Conservation (phyloP, 2,888 invertebrate genomes). For the Busseola fusca region DNA sequence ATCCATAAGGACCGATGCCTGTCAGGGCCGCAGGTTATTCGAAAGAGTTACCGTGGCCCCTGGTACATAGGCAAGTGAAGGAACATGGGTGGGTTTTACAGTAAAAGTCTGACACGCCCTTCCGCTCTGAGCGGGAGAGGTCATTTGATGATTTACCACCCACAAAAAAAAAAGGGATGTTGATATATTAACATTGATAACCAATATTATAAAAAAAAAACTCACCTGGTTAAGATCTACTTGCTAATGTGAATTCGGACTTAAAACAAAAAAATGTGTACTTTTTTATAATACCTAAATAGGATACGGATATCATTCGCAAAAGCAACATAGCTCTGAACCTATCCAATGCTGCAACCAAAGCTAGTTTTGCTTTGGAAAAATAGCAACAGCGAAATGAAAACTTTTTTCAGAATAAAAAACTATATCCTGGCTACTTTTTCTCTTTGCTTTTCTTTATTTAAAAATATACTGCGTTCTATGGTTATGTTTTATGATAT, state of each 20-base stretch:
- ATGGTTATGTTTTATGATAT: constrained; percentile 30
- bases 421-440: constrained; percentile 29
- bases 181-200: too few relatives aligned
- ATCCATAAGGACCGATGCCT: too few relatives aligned
- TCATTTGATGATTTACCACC: too few relatives aligned
- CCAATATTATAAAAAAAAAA: too few relatives aligned
- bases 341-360: constrained; percentile 14
- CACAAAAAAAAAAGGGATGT: too few relatives aligned
- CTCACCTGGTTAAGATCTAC: too few relatives aligned
- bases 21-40: too few relatives aligned
- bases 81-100: too few relatives aligned
- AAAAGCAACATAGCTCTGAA: constrained; percentile 17
- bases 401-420: constrained; percentile 46
- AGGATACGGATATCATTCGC: constrained; percentile 21
- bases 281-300: constrained; percentile 14
- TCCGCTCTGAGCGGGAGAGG: too few relatives aligned
- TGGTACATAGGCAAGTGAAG: too few relatives aligned
- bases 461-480: constrained; percentile 21
- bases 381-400: constrained; percentile 45
- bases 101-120: too few relatives aligned
- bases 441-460: constrained; percentile 35
- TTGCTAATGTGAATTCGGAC: not conserved
- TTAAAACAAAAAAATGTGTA: not conserved
- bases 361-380: constrained; percentile 37
- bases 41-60: too few relatives aligned